These are phyloP conservation scores for Dryoscopus gambensis DNA, from an alignment of 2,113 vertebrate species.

Conservation along the genomic window DNA sequence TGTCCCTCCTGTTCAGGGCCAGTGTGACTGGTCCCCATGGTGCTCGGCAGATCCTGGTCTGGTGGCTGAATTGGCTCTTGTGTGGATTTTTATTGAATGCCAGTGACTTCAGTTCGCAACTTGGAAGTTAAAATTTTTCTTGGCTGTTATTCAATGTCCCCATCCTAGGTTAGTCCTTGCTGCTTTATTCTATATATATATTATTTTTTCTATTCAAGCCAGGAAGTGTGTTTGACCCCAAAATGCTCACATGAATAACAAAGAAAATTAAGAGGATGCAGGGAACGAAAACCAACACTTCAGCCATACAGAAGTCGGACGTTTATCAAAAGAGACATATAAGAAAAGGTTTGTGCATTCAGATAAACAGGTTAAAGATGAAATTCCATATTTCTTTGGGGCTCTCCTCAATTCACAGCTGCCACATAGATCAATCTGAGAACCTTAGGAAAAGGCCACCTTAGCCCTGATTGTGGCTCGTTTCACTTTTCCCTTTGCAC, in stretches of 20 bases:
- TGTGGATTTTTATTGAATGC: not conserved
- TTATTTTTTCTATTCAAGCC: not conserved
- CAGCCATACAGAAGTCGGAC: not conserved
- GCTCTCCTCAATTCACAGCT: not conserved
- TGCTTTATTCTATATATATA: not conserved
- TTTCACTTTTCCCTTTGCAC: not conserved
- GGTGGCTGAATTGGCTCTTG: not conserved
- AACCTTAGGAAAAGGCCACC: not conserved
- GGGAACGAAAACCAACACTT: not conserved
- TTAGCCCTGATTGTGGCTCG: not conserved
- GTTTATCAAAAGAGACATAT: not conserved
- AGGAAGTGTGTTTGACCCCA: not conserved
- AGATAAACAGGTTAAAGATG: not conserved
- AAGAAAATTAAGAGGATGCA: not conserved
- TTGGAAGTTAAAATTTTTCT: not conserved
- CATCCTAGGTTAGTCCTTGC: not conserved
- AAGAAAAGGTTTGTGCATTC: not conserved
- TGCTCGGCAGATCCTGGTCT: not conserved
- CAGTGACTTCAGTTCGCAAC: not conserved
- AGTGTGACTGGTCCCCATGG: fast-evolving
- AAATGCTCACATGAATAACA: not conserved
- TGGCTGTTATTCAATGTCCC: not conserved
- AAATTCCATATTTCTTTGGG: not conserved
- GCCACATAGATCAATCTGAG: not conserved
- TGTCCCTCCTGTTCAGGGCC: not conserved